Evolutionary conservation across 2,113 vertebrate genomes (phyloP).

Genomic region (Sitta europaea): DNA sequence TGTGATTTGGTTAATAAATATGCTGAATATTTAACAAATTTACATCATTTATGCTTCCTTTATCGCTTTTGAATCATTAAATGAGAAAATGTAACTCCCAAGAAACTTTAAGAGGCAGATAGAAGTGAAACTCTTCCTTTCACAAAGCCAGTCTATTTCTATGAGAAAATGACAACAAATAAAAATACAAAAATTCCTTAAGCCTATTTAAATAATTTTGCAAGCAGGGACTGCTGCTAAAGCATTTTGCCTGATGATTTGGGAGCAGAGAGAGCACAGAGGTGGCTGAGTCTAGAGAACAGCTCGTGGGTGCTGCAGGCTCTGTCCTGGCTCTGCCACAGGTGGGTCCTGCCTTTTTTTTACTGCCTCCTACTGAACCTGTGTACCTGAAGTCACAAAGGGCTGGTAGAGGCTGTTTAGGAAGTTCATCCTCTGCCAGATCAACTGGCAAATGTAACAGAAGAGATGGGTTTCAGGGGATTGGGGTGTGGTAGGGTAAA

Average conservation of each 20-base stretch:
- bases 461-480: not conserved
- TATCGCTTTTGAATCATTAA: constrained; percentile 54
- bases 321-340: not conserved
- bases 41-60: constrained; percentile 21
- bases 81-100: constrained; percentile 43
- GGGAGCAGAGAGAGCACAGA: not conserved
- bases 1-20: constrained; percentile 65
- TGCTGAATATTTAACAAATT: constrained; percentile 63
- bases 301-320: not conserved
- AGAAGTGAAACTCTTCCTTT: constrained; percentile 39
- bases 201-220: not conserved
- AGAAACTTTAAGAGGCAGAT: not conserved
- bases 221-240: not conserved
- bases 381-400: not conserved
- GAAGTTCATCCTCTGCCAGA: not conserved
- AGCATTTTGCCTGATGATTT: not conserved
- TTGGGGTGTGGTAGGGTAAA: rapidly evolving
- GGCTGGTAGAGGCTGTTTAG: not conserved
- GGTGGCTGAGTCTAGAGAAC: rapidly evolving
- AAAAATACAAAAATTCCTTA: not conserved
- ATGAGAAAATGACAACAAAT: not conserved
- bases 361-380: not conserved
- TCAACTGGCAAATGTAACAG: not conserved
- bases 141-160: not conserved
- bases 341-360: not conserved